Conservation (phyloP, 2,113 vertebrate genomes). For the Peromyscus maniculatus region DNA sequence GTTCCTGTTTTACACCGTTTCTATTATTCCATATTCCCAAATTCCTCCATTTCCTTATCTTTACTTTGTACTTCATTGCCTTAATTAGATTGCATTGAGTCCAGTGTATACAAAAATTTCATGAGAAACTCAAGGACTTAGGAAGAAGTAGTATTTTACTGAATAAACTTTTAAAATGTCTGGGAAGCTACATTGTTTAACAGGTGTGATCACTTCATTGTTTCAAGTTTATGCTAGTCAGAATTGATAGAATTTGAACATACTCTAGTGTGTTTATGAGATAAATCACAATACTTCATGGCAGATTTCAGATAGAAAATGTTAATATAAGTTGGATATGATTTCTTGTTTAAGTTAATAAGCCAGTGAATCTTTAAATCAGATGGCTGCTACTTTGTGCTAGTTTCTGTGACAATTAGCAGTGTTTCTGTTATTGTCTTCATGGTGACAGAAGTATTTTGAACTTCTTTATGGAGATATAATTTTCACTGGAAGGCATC, state of each 20-base stretch:
- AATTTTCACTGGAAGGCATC: background rate
- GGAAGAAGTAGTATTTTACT: slow-evolving; percentile 52
- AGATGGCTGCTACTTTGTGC: slow-evolving; percentile 60
- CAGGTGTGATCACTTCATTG: slow-evolving; percentile 72
- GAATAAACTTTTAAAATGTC: slow-evolving; percentile 69
- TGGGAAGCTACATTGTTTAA: slow-evolving; percentile 57
- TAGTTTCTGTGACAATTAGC: slow-evolving; percentile 69
- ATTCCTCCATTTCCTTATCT: background rate
- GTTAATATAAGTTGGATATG: slow-evolving; percentile 63
- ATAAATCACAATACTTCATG: slow-evolving; percentile 76
- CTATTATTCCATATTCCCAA: background rate
- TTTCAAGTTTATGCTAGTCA: slow-evolving; percentile 76
- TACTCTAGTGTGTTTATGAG: slow-evolving; percentile 74
- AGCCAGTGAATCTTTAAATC: slow-evolving; percentile 71
- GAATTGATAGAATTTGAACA: slow-evolving; percentile 74
- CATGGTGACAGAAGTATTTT: slow-evolving; percentile 4
- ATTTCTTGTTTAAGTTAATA: slow-evolving; percentile 77
- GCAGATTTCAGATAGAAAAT: slow-evolving; percentile 66
- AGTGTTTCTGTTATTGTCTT: slow-evolving; percentile 64
- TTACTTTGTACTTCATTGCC: background rate
- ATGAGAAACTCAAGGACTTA: slow-evolving; percentile 43
- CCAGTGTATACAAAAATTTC: background rate
- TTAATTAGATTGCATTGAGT: background rate
- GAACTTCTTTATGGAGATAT: slow-evolving; percentile 49
- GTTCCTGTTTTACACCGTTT: background rate